Evolutionary conservation across 2,113 vertebrate genomes (phyloP).

Genomic region (Bagarius yarrelli): DNA sequence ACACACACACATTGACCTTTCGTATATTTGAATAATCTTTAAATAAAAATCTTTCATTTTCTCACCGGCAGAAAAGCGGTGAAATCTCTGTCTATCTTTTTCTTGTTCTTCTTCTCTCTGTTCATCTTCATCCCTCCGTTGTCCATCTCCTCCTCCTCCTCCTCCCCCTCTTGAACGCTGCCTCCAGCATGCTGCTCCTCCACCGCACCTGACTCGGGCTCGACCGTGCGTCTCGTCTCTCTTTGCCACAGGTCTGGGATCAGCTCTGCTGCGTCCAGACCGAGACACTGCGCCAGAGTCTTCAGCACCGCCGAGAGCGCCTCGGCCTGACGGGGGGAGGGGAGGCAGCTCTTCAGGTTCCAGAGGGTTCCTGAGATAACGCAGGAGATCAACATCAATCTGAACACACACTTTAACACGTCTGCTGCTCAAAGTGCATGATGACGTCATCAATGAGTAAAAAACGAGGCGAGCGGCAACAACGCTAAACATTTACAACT

Average conservation of each 20-base stretch:
- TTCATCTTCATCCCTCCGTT: slow-evolving; percentile 68
- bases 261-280: slow-evolving; percentile 71
- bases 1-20: background rate
- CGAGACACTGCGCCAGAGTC: slow-evolving; percentile 80
- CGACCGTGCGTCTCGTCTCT: slow-evolving; percentile 58
- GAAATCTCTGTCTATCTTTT: slow-evolving; percentile 70
- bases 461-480: background rate
- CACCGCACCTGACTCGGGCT: slow-evolving; percentile 2
- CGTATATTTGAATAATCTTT: too few relatives aligned
- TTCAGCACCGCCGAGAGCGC: slow-evolving; percentile 80
- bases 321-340: slow-evolving; percentile 79
- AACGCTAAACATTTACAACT: too few relatives aligned
- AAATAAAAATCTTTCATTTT: background rate
- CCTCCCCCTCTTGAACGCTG: slow-evolving; percentile 58
- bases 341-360: slow-evolving; percentile 86
- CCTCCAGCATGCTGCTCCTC: slow-evolving; percentile 48
- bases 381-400: background rate
- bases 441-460: too few relatives aligned
- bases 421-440: too few relatives aligned
- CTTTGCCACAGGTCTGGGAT: slow-evolving; percentile 76
- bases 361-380: slow-evolving; percentile 72
- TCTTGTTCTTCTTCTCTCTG: slow-evolving; percentile 67
- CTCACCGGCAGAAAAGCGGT: slow-evolving; percentile 91
- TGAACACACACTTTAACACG: background rate
- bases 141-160: slow-evolving; percentile 64